Base-by-base conservation (phyloP, 2,888 invertebrate genomes). In the Eretmocerus hayati region DNA sequence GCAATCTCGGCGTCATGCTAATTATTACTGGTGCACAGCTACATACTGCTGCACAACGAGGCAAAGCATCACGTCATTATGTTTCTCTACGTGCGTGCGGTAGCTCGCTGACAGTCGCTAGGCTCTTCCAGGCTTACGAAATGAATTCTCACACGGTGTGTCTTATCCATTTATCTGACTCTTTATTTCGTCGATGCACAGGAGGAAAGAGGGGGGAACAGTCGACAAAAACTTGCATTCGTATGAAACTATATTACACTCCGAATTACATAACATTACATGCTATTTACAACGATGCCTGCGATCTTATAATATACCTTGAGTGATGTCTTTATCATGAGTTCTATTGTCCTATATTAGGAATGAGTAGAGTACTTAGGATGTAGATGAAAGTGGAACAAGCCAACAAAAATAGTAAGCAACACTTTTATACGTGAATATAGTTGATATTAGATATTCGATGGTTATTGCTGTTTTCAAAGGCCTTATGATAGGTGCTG, bases 91-190 rank as follows among this genome's bases (percentile, higher is more conserved):
- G 26, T 36, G 5, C 11, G 31, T 19, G 21, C 37, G 22, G 35
- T 33, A 42, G 33, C 35, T 39, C 46, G n/a, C 23, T 21, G n/a
- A 23, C 42, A 30, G 36, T 41, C 50, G 45, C 43, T 41, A 41
- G 45, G 36, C 38, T 42, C 48, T 46, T 46, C 52, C 32, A 53
- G 48, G 40, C 37, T 69, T 69, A 60, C 60, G 65, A 69, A 70
- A 69, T 67, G 50, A 65, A 63, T 69, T 70, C 67, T 66, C 69
- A 69, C 68, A 67, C 62, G 56, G 45, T 40, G 26, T 42, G 33
- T 48, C 31, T 60, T 62, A 58, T 62, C 57, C 53, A 58, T 57
- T 52, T 48, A 55, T 58, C 55, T 56, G 48, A 36, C 48, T 63
- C 56, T 66, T 65, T 65, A 63, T 66, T 66, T 63, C 58, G 51